phyloP scores from a whole-genome alignment of 2,888 invertebrate species.

The Homarus gammarus region DNA sequence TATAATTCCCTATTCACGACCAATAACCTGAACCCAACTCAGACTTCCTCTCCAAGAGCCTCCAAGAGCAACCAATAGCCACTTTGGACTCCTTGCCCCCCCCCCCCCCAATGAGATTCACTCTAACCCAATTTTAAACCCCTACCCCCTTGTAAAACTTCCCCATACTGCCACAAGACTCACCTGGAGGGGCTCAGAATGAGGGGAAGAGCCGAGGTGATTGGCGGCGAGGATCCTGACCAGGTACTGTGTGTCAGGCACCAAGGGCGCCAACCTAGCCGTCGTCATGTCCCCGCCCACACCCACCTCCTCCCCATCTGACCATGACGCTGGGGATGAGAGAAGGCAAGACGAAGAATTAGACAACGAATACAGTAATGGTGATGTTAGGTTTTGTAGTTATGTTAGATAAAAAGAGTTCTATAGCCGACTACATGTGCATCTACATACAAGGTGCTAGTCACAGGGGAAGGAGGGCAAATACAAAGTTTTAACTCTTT shows the following conservation, averaged over 20 bases:
- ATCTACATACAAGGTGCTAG: neutral
- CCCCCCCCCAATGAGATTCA: neutral
- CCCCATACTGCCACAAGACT: neutral
- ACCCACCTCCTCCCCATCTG: conserved; percentile 38
- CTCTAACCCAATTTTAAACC: neutral
- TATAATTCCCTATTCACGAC: too few species aligned
- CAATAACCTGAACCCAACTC: too few species aligned
- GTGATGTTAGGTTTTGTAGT: neutral
- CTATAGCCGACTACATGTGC: neutral
- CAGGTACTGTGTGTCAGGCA: conserved; percentile 83
- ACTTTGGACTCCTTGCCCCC: neutral
- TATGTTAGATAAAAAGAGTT: neutral
- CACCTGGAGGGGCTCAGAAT: conserved; percentile 65
- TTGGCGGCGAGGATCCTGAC: conserved; percentile 81
- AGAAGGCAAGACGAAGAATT: neutral
- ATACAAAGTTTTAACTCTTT: too few species aligned
- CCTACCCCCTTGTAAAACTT: too few species aligned
- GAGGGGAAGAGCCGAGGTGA: conserved; percentile 53
- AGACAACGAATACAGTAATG: neutral
- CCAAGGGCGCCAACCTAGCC: conserved; percentile 53
- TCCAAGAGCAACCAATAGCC: too few species aligned
- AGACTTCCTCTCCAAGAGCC: neutral
- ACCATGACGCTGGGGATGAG: conserved; percentile 20
- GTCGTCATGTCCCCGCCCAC: conserved; percentile 77
- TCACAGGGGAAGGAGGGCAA: too few species aligned